Conservation (phyloP, 53 echinoderm and acorn worm genomes). For the Mesocentrotus franciscanus region DNA sequence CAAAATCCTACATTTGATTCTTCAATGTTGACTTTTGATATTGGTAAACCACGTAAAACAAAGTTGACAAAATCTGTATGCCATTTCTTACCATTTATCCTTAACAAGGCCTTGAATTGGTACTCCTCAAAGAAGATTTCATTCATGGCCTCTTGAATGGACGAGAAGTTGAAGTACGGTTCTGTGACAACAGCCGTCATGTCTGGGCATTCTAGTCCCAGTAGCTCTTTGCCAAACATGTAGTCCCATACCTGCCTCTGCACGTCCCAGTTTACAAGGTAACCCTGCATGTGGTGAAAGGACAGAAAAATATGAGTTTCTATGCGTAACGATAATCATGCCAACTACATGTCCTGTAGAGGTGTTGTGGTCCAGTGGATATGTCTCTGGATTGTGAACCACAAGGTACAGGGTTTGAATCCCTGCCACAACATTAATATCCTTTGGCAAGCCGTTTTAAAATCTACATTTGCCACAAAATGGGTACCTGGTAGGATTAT, state of each 20-base stretch:
- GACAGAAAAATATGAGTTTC: not conserved
- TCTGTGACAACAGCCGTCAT: conserved; percentile 86
- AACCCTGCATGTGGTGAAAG: conserved; percentile 70
- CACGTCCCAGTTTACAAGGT: conserved; percentile 98
- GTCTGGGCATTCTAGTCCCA: conserved; percentile 77
- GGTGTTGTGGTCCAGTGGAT: too few species aligned
- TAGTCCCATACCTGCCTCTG: conserved; percentile 99
- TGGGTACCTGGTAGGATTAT: too few species aligned
- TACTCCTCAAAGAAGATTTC: conserved; percentile 98
- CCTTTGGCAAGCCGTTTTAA: too few species aligned
- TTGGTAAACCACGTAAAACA: too few species aligned
- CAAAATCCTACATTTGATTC: too few species aligned
- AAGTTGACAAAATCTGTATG: too few species aligned
- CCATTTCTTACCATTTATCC: conserved; percentile 83
- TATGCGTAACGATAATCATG: not conserved
- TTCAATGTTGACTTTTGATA: too few species aligned
- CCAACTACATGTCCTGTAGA: not conserved
- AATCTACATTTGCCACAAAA: too few species aligned
- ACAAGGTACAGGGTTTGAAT: too few species aligned
- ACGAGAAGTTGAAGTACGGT: conserved; percentile 94
- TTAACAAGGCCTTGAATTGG: conserved; percentile 89
- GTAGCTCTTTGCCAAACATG: conserved; percentile 90
- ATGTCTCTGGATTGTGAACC: too few species aligned
- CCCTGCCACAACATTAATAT: too few species aligned
- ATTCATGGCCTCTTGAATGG: conserved; percentile 96